Percentiles rank a stretch among this genome's conserved stretches.
Evolutionary conservation across 1,140 invertebrate genomes (phyloP).

Genomic region (Apis laboriosa): DNA sequence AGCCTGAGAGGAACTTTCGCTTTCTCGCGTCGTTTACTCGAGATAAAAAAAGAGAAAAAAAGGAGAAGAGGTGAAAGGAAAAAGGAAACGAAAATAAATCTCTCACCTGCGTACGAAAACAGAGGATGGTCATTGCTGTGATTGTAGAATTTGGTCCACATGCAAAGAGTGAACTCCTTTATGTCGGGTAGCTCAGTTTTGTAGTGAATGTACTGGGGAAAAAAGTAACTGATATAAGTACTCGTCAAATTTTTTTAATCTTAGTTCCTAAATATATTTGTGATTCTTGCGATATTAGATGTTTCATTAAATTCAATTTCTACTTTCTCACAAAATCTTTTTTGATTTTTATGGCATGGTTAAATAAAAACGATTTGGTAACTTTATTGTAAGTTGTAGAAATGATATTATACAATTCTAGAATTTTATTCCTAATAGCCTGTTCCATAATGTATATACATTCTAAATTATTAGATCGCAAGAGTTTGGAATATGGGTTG

Average conservation of each 20-base stretch:
- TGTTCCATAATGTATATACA: too few relatives aligned
- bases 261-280: background rate
- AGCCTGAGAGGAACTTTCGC: slow-evolving; percentile 38
- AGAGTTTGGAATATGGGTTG: too few relatives aligned
- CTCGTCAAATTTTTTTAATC: too few relatives aligned
- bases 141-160: slow-evolving; percentile 90
- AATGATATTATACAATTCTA: too few relatives aligned
- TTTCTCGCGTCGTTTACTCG: slow-evolving; percentile 6
- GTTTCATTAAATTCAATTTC: too few relatives aligned
- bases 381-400: too few relatives aligned
- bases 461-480: too few relatives aligned
- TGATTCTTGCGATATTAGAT: too few relatives aligned
- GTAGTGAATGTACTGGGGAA: slow-evolving; percentile 83
- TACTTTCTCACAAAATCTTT: too few relatives aligned
- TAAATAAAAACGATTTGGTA: too few relatives aligned
- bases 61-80: slow-evolving; percentile 37
- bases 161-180: slow-evolving; percentile 90
- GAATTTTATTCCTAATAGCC: too few relatives aligned
- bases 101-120: slow-evolving; percentile 90
- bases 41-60: background rate
- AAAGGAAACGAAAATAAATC: background rate
- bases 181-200: slow-evolving; percentile 86
- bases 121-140: slow-evolving; percentile 90
- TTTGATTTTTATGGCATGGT: too few relatives aligned
- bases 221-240: background rate